Evolutionary conservation across 2,888 invertebrate species (phyloP), one percentile per base, ranked within the genome.

Genomic region (Cyclophora punctaria): DNA sequence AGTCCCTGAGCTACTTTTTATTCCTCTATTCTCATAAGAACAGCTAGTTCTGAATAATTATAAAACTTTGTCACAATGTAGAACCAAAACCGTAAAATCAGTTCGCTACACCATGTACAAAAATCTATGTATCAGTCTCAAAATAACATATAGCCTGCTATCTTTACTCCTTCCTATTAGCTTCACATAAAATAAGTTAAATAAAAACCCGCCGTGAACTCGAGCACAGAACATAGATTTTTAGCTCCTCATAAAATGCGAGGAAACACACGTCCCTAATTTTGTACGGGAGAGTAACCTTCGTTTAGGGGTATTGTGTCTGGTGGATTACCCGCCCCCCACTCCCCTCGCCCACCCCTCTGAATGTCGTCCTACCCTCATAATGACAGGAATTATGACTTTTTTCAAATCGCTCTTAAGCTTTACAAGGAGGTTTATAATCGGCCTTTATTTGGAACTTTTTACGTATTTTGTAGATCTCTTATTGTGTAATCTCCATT

Each of bases 361-460:
- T 37, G 37, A 37, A 37, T 37, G 4, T 5, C 37, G 4, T 54
- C 59, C 63, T 64, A 65, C 60, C 57, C 65, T 55, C 67, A 64
- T 75, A 80, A 77, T 75, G 75, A 80, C 82, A 65, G 78, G 80
- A 78, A 80, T 82, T 82, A 80, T 74, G 80, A 75, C 71, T 81
- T 81, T 75, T 73, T 73, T 63, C 61, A 61, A 75, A 75, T 75
- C 68, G 70, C 69, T 72, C 67, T 66, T 71, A 64, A 74, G 66
- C 66, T 62, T 53, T 48, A 54, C 44, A 46, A 48, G 52, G 54
- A 52, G 50, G 49, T 55, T 56, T 53, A 37, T 54, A 58, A 63
- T 64, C 56, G 37, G 61, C 58, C 44, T 44, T 43, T 46, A 43
- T 56, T 53, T 50, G 48, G 37, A 34, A 5, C 34, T 47, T 63